Base-by-base conservation (phyloP, 2,888 invertebrate species). In the Lymantria dispar region DNA sequence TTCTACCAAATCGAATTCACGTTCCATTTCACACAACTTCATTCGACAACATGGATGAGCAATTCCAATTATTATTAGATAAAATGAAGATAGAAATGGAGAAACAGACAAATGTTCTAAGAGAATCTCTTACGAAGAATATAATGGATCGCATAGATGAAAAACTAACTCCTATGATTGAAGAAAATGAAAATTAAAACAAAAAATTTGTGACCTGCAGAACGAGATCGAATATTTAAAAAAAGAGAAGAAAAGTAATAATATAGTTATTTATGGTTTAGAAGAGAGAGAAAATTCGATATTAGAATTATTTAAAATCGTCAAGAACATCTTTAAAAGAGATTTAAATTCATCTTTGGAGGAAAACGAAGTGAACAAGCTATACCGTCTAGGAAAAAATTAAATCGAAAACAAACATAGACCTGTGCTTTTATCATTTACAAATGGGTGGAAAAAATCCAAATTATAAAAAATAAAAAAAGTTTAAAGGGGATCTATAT, bases 281-380 rank as follows among this genome's bases (percentile, higher is more conserved):
- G 44, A 40, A 29, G 53, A 54, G 43, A 47, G 30, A 12, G 31
- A 39, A 40, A 40, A 40, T 10, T 43, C 45, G 10, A 40, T 8
- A 40, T 30, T 31, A 3, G 38, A 46, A 40, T n/a, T 47, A 41
- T 22, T 41, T 41, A 33, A 52, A 45, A 45, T 71, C 8, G 44
- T 67, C 37, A 83, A 80, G 68, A 70, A 48, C 11, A 45, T 40
- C 3, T 49, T 40, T 31, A 45, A 44, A 44, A 33, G 31, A 41
- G 14, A 8, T 3, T 8, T 15, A 15, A 31, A 29, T 14, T 2
- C 11, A 45, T 2, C 49, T n/a, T 45, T 47, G 41, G 50, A 43
- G 9, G 41, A 60, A 42, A 56, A 44, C 22, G 49, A 49, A 55
- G 57, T 48, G 52, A 68, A 52, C 58, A 60, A 55, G 57, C 53